phyloP scores from a whole-genome alignment of 1,140 invertebrate genomes.

The Leptonema lineaticorne region DNA sequence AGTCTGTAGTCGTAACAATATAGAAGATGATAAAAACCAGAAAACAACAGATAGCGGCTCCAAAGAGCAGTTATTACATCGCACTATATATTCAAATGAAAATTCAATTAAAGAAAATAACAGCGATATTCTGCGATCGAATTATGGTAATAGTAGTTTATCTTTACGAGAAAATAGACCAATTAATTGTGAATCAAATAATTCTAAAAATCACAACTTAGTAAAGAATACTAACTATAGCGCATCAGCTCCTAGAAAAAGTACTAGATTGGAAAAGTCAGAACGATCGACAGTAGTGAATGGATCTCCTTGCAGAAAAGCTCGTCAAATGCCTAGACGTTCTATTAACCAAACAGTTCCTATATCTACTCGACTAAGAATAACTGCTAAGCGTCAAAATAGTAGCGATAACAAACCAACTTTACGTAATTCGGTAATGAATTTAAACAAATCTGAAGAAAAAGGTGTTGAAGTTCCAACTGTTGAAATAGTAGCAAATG shows the following conservation, averaged over 20 bases:
- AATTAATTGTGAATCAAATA: slow-evolving; percentile 1
- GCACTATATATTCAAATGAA: slow-evolving; percentile 16
- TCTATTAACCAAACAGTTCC: slow-evolving; percentile 46
- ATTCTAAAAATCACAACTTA: not conserved
- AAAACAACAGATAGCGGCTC: not conserved
- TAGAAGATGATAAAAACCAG: not conserved
- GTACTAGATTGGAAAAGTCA: slow-evolving; percentile 52
- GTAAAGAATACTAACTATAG: slow-evolving; percentile 1
- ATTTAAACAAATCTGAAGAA: not conserved
- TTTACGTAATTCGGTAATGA: not conserved
- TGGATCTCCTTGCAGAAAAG: slow-evolving; percentile 54
- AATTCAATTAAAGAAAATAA: slow-evolving; percentile 4
- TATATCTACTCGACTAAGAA: slow-evolving; percentile 47
- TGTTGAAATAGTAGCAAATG: slow-evolving; percentile 32
- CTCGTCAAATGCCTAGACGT: slow-evolving; percentile 50
- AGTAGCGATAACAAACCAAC: slow-evolving; percentile 17
- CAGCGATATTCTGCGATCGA: slow-evolving; percentile 2
- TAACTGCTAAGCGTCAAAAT: slow-evolving; percentile 39
- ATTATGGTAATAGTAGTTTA: slow-evolving; percentile 1
- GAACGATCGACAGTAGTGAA: slow-evolving; percentile 53
- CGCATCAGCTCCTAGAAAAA: slow-evolving; percentile 51
- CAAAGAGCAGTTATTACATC: not conserved
- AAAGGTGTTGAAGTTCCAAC: slow-evolving; percentile 33
- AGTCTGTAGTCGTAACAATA: not conserved
- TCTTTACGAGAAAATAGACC: not conserved